These are phyloP conservation scores for Peucedramus taeniatus DNA, from an alignment of 2,113 vertebrate species.

Conservation along the genomic window DNA sequence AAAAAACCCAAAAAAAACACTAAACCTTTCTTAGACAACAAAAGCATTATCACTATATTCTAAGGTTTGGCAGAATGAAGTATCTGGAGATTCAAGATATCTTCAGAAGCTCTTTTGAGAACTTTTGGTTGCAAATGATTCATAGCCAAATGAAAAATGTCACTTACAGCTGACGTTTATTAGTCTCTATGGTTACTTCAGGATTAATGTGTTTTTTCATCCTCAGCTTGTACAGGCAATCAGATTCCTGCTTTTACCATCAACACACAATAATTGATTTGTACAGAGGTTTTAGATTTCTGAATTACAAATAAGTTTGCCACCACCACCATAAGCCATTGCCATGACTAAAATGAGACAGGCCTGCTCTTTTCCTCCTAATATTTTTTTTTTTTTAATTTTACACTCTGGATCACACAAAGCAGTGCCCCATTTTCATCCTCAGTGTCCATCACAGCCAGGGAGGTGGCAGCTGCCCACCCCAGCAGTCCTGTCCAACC, in stretches of 20 bases:
- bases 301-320: not conserved
- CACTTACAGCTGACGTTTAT: not conserved
- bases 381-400: not conserved
- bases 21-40: not conserved
- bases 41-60: not conserved
- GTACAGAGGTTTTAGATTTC: not conserved
- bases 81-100: not conserved
- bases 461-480: not conserved
- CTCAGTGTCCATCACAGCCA: not conserved
- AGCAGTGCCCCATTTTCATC: not conserved
- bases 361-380: not conserved
- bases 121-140: not conserved
- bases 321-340: not conserved
- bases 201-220: not conserved
- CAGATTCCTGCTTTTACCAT: not conserved
- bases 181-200: not conserved
- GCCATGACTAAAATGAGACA: not conserved
- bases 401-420: not conserved
- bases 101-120: not conserved
- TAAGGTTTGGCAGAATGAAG: not conserved
- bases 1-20: accelerated
- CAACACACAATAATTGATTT: not conserved
- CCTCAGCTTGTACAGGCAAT: not conserved
- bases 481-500: not conserved
- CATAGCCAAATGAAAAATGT: not conserved